These are phyloP conservation scores for Panonychus citri DNA, from an alignment of 1,140 invertebrate genomes.

Conservation along the genomic window DNA sequence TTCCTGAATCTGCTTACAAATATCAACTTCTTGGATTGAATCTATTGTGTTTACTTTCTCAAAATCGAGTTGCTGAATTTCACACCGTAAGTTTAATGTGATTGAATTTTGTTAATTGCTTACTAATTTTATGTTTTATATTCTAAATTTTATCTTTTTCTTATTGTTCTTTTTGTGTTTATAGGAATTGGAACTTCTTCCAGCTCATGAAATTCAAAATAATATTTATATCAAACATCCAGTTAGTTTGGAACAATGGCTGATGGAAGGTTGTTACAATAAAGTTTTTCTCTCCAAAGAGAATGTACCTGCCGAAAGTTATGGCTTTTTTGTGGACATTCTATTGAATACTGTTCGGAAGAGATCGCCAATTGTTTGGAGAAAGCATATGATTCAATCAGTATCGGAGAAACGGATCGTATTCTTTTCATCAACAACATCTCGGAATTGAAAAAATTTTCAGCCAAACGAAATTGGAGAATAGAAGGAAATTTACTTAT, in stretches of 20 bases:
- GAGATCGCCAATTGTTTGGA: slow-evolving; percentile 92
- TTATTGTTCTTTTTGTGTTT: not conserved
- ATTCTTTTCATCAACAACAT: slow-evolving; percentile 59
- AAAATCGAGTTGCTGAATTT: slow-evolving; percentile 92
- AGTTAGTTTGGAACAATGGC: slow-evolving; percentile 81
- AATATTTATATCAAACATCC: slow-evolving; percentile 90
- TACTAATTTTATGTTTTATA: not conserved
- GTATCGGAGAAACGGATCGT: slow-evolving; percentile 56
- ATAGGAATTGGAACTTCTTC: slow-evolving; percentile 72
- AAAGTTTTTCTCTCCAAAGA: slow-evolving; percentile 74
- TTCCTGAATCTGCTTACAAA: slow-evolving; percentile 80
- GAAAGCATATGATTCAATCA: slow-evolving; percentile 79
- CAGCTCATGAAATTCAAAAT: slow-evolving; percentile 66
- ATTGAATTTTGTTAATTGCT: not conserved
- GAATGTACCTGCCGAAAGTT: slow-evolving; percentile 85
- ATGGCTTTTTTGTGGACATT: slow-evolving; percentile 93
- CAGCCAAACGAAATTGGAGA: slow-evolving; percentile 22
- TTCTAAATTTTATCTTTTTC: not conserved
- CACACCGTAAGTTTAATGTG: slow-evolving; percentile 41
- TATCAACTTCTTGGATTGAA: slow-evolving; percentile 87
- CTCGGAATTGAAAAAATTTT: slow-evolving; percentile 37
- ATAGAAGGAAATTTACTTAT: not conserved
- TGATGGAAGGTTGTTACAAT: slow-evolving; percentile 98
- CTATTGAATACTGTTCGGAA: slow-evolving; percentile 79
- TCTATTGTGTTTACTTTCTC: slow-evolving; percentile 77